Percentiles rank a stretch among this genome's conserved stretches.
Evolutionary conservation across 2,113 vertebrate genomes (phyloP).

Genomic region (Coturnix japonica): DNA sequence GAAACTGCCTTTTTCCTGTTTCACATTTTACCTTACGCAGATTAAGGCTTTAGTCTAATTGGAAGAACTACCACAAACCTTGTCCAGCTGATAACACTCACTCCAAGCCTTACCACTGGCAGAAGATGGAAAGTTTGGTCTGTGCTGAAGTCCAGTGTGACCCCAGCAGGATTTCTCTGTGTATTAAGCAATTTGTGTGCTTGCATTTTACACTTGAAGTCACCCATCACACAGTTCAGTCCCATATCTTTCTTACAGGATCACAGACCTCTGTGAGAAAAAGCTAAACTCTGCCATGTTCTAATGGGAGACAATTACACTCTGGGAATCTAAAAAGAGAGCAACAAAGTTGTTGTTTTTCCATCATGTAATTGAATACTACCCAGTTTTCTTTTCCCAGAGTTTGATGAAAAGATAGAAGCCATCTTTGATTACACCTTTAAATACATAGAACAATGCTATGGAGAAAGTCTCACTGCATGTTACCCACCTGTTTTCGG

Average conservation of each 20-base stretch:
- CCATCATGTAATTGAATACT: not conserved
- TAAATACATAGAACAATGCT: not conserved
- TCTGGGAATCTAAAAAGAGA: not conserved
- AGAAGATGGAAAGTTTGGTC: not conserved
- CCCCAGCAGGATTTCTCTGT: slow-evolving; percentile 16
- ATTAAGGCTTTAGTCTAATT: not conserved
- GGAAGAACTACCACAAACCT: not conserved
- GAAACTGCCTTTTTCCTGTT: not conserved
- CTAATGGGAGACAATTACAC: slow-evolving; percentile 1
- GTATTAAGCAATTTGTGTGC: not conserved
- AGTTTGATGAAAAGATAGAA: not conserved
- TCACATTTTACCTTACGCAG: not conserved
- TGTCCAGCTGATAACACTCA: not conserved
- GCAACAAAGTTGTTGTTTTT: not conserved
- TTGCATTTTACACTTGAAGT: not conserved
- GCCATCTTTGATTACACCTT: not conserved
- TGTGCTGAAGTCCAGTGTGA: not conserved
- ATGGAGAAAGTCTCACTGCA: not conserved
- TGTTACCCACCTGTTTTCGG: slow-evolving; percentile 41
- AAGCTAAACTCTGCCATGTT: not conserved
- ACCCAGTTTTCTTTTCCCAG: not conserved
- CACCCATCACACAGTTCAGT: not conserved
- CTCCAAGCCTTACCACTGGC: not conserved
- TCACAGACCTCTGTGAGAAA: not conserved
- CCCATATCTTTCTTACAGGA: not conserved